Evolutionary conservation across 2,888 invertebrate genomes (phyloP), one percentile per base, ranked within the genome.

Genomic region (Eupithecia pulchellata): DNA sequence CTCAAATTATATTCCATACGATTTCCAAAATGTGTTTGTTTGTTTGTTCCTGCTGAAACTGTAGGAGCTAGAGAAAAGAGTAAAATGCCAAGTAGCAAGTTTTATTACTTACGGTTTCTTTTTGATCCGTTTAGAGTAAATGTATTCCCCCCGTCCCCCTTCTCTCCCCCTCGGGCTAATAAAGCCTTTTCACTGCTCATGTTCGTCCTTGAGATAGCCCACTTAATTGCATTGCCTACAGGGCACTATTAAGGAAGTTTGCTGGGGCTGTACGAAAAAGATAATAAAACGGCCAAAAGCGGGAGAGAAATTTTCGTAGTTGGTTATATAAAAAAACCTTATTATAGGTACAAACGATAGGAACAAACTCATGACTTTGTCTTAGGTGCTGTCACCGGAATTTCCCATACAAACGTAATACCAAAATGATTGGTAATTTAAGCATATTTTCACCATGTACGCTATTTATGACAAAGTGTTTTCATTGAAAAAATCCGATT

Each of bases 151-250:
- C 20, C 20, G 0, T 13, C 20, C 47, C 20, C 11, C 9, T 61
- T 34, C 25, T 30, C 17, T 30, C 30, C n/a, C 34, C 61, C 32
- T 30, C 34, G 5, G 32, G 25, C 61, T 61, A 36, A 61, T 61
- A 61, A 61, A 61, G 61, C 61, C n/a, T 32, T 61, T 61, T 61
- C 61, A 34, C 20, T 14, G 61, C 61, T 61, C 34, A 61, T 61
- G 61, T 61, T 14, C 61, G 34, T 32, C 34, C 61, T 61, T 61
- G 32, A 61, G 61, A 61, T 36, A 61, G 61, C 61, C 61, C 34
- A 61, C 34, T 61, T 61, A 61, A 61, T 61, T 61, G 34, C 32
- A 34, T 61, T 34, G 20, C 34, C 20, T 61, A 34, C 61, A 61
- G 61, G 34, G 32, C 20, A 20, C 20, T n/a, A 32, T 13, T 34